phyloP scores from a whole-genome alignment of 2,113 vertebrate species.

The Brachyistius frenatus region DNA sequence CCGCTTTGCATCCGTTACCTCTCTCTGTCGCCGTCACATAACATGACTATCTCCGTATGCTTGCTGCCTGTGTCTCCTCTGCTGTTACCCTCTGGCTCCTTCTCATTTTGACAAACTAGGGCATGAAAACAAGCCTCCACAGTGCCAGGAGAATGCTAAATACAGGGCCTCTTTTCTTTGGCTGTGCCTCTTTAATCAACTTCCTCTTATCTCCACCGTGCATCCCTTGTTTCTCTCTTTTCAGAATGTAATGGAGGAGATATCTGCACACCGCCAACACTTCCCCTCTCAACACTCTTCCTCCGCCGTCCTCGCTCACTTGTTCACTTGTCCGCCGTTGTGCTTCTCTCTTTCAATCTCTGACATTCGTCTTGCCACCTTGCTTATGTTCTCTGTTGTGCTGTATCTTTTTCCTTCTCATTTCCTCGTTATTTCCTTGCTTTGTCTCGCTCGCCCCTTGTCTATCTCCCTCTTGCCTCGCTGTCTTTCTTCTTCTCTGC shows the following conservation, averaged over 20 bases:
- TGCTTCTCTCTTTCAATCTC: conserved; percentile 24
- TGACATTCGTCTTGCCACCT: conserved; percentile 43
- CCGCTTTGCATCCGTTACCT: conserved; percentile 53
- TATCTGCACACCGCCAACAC: conserved; percentile 65
- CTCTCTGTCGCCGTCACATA: conserved; percentile 52
- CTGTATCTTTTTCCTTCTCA: conserved; percentile 41
- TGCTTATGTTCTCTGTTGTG: conserved; percentile 13
- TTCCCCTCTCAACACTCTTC: conserved; percentile 47
- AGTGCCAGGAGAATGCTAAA: conserved; percentile 80
- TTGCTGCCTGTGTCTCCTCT: conserved; percentile 62
- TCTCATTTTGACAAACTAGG: conserved; percentile 80
- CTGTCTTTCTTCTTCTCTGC: conserved; percentile 6
- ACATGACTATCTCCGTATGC: conserved; percentile 59
- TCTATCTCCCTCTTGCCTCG: conserved; percentile 6
- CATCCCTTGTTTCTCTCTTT: conserved; percentile 77
- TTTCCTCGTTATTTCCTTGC: conserved; percentile 31
- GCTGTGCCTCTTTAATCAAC: conserved; percentile 79
- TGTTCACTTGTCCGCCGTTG: conserved; percentile 28
- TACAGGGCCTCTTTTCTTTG: conserved; percentile 72
- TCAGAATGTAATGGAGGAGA: conserved; percentile 66
- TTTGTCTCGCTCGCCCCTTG: conserved; percentile 10
- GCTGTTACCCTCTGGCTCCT: conserved; percentile 72
- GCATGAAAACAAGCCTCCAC: conserved; percentile 78
- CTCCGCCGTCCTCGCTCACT: conserved; percentile 49
- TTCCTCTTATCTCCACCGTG: conserved; percentile 76